Base-by-base conservation (phyloP, 2,113 vertebrate species). In the Chrysochloris asiatica region DNA sequence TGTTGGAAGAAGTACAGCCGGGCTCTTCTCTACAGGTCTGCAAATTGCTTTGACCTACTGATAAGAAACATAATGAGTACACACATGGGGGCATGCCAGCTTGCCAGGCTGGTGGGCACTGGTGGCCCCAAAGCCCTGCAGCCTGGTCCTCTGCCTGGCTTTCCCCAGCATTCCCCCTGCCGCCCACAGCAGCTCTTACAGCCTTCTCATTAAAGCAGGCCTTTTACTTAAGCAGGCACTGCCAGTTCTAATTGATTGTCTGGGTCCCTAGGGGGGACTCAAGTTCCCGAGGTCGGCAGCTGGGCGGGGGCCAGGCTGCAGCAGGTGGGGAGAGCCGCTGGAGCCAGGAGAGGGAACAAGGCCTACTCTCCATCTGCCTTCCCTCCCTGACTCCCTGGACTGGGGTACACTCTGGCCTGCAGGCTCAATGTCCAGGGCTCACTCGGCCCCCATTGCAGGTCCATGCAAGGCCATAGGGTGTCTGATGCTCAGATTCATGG, bases 231-330 rank as follows among this genome's bases (percentile, higher is more conserved):
- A 10, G 73, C 95, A 14, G 65, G 8, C 2, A 52, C 36, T 50
- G 19, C 89, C 82, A 36, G 0, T 67, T 1, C 45, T 83, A 83
- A 4, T 71, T 38, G 72, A 80, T 85, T 87, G 81, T 33, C 2
- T 0, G 16, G 5, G 0, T 52, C 17, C 93, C 22, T n/a, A 6
- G 3, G 0, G 43, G n/a, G 50, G 45, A 78, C 0, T 21, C 76
- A 8, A 43, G 78, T 85, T 90, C 83, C 73, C 5, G 4, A 84
- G 21, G 0, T 13, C 26, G 14, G 79, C 86, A 50, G 93, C 91
- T 93, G 93, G 93, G 71, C 28, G 7, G 36, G 54, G 67, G 47
- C 84, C 92, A 84, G 86, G 76, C 83, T 19, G 30, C 1, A 7
- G 63, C 71, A n/a, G 38, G 85, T 6, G 50, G 69, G n/a, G 69